Base-by-base conservation (phyloP, 2,888 invertebrate genomes). In the Heliconius ethilla region DNA sequence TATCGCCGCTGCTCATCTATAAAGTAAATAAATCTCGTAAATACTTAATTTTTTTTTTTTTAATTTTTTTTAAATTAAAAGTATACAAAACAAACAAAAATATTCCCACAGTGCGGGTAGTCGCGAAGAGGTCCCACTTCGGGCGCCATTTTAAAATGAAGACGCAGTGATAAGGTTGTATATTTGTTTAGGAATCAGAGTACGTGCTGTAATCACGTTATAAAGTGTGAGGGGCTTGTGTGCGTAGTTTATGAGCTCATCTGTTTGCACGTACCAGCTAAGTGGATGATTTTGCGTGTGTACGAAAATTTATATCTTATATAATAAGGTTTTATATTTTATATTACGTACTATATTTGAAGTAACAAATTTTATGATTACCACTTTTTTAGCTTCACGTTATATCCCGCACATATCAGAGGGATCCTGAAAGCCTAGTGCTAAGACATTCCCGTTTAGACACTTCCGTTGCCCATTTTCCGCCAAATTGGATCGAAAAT, bases 131-230 rank as follows among this genome's bases (percentile, higher is more conserved):
- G 80, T 76, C 70, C 74, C 78, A 77, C 66, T 69, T 67, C 75
- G 79, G 82, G 82, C 84, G 84, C 83, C 86, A 85, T 88, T 91
- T 90, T 90, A 91, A 91, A 92, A 90, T 89, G 89, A 89, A 90
- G 89, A 89, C 85, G 86, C 84, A 82, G 80, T 83, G 85, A 86
- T 86, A 86, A 86, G 82, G 79, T 82, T 79, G 80, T 84, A 82
- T 88, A 85, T 88, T 88, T 88, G 86, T 86, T 88, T 87, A 86
- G 87, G 86, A 84, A 86, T 85, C 82, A 83, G 77, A 82, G 82
- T 80, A 81, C 83, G 80, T 80, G 81, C 70, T 81, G 79, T 82
- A 80, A 82, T 81, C 81, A 81, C 79, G 82, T 83, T 83, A 83
- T 79, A 81, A 82, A 81, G 80, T 80, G 82, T 73, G 79, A 72